Percentiles rank a stretch among this genome's conserved stretches.
Conservation (phyloP, 1,140 invertebrate genomes). For the Drosophila fuyamai region DNA sequence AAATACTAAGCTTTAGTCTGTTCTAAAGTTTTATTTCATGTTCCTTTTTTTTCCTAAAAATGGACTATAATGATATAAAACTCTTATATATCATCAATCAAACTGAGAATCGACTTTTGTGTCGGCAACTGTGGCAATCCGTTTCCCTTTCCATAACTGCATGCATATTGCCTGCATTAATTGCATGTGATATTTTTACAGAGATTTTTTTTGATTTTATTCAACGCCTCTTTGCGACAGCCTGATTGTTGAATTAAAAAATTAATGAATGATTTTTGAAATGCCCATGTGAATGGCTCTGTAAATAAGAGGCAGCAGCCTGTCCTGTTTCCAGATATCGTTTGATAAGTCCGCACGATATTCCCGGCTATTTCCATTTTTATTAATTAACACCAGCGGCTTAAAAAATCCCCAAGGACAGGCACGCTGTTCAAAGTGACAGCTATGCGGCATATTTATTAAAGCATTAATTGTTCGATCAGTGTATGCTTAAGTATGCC, state of each 20-base stretch:
- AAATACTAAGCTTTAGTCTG: too few relatives aligned
- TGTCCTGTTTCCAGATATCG: constrained; percentile 17
- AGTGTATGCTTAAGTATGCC: constrained; percentile 15
- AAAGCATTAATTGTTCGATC: constrained; percentile 7
- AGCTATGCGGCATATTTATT: constrained; percentile 8
- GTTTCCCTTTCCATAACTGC: constrained; percentile 13
- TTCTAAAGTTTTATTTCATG: too few relatives aligned
- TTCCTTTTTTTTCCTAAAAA: too few relatives aligned
- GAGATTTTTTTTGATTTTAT: constrained; percentile 11
- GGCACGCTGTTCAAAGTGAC: neutral
- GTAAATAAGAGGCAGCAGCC: constrained; percentile 22
- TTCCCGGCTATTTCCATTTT: constrained; percentile 24
- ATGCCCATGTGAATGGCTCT: constrained; percentile 35
- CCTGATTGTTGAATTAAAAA: constrained; percentile 55
- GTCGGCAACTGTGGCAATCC: neutral
- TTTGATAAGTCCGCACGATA: constrained; percentile 19
- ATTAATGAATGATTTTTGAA: constrained; percentile 45
- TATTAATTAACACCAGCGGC: constrained; percentile 43
- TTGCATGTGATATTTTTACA: constrained; percentile 17
- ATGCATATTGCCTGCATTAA: constrained; percentile 25
- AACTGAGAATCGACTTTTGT: too few relatives aligned
- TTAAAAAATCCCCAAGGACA: constrained; percentile 6
- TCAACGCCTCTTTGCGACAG: neutral
- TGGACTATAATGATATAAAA: too few relatives aligned
- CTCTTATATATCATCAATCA: too few relatives aligned